These are phyloP conservation scores for Zoanthus gigantus DNA, from an alignment of 92 coral and sea anemone species.

Conservation along the genomic window DNA sequence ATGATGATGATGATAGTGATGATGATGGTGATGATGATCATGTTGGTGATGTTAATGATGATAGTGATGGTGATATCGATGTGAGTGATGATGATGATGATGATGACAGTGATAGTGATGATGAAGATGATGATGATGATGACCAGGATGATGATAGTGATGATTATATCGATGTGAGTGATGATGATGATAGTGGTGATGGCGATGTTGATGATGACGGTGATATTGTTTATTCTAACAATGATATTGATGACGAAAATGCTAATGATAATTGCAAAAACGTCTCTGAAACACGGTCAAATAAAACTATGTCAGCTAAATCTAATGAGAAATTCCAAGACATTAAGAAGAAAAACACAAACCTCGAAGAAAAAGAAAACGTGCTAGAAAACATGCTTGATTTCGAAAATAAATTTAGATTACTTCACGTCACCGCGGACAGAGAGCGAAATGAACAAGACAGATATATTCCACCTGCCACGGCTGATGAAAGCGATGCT, in stretches of 20 bases:
- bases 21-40: background rate
- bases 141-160: background rate
- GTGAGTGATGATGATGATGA: background rate
- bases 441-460: background rate
- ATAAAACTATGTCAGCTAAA: background rate
- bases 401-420: constrained; percentile 2
- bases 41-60: background rate
- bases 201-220: background rate
- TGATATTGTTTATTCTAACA: background rate
- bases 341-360: background rate
- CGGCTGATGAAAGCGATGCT: background rate
- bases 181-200: background rate
- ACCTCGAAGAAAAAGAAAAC: background rate
- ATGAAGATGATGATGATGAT: background rate
- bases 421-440: background rate
- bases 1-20: background rate
- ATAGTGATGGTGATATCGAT: background rate
- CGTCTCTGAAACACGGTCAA: background rate
- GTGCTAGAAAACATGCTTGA: background rate
- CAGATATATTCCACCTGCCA: background rate
- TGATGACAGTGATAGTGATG: background rate
- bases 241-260: too few species aligned
- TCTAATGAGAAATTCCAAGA: background rate
- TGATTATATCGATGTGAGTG: background rate
- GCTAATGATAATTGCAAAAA: background rate